Conservation (phyloP, 1,140 invertebrate species). For the Frieseomelitta varia region DNA sequence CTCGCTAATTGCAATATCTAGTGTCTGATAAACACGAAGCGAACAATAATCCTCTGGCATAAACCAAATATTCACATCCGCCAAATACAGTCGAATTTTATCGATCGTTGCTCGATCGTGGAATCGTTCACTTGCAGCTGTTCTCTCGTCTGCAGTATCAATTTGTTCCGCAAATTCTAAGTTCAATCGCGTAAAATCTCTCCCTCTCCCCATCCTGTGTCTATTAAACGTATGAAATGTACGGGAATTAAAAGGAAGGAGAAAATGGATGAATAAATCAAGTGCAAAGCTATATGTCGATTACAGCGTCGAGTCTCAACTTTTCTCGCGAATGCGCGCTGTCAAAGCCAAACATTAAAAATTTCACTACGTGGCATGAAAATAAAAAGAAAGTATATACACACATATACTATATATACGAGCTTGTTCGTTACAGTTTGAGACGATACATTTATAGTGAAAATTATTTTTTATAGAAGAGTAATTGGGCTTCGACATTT, state of each 20-base stretch:
- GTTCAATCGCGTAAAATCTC: background rate
- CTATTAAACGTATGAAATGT: background rate
- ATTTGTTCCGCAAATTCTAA: background rate
- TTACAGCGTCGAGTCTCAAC: background rate
- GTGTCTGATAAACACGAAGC: background rate
- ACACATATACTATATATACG: background rate
- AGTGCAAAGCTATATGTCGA: background rate
- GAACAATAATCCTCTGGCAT: background rate
- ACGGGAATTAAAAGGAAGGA: background rate
- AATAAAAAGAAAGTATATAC: background rate
- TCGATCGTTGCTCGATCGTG: background rate
- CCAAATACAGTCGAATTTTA: background rate
- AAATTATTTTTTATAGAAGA: background rate
- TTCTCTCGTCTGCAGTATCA: background rate
- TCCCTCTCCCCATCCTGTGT: background rate
- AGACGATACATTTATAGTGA: background rate
- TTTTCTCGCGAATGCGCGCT: background rate
- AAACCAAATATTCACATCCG: no score
- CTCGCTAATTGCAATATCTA: background rate
- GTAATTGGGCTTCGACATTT: background rate
- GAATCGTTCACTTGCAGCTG: background rate
- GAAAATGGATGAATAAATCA: background rate
- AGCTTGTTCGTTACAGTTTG: background rate
- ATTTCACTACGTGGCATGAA: background rate
- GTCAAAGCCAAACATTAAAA: background rate